These are phyloP conservation scores for Macrotis lagotis DNA, from an alignment of 2,113 vertebrate genomes.

Conservation along the genomic window DNA sequence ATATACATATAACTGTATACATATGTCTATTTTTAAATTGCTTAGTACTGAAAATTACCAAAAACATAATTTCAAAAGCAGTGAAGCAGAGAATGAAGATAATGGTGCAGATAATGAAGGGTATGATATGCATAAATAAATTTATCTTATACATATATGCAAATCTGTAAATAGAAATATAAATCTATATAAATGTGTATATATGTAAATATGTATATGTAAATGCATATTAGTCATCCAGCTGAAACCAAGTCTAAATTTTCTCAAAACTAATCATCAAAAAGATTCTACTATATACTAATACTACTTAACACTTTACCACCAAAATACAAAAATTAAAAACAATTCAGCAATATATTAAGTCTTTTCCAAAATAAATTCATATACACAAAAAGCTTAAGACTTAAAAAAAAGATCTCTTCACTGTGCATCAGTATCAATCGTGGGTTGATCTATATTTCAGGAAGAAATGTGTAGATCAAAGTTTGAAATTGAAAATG, in stretches of 20 bases:
- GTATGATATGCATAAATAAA: background rate
- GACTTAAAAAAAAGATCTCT: background rate
- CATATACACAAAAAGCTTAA: background rate
- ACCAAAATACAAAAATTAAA: slow-evolving; percentile 27
- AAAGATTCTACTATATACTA: slow-evolving; percentile 10
- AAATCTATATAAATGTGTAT: too few relatives aligned
- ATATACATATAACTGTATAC: too few relatives aligned
- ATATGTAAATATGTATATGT: background rate
- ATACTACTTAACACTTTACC: slow-evolving; percentile 26
- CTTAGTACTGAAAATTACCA: background rate
- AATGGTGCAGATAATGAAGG: background rate
- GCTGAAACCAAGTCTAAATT: background rate
- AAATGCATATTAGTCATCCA: slow-evolving; percentile 12
- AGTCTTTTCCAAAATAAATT: slow-evolving; percentile 35
- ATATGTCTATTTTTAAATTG: background rate
- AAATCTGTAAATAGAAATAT: too few relatives aligned
- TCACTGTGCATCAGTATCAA: slow-evolving; percentile 10
- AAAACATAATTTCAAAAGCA: background rate
- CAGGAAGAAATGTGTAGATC: slow-evolving; percentile 37
- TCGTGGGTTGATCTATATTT: background rate
- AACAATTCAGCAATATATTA: slow-evolving; percentile 15
- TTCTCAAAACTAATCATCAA: slow-evolving; percentile 36
- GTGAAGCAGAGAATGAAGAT: too few relatives aligned
- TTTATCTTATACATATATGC: too few relatives aligned
- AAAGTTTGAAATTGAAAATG: slow-evolving; percentile 27